Evolutionary conservation across 2,888 invertebrate genomes (phyloP), one percentile per base, ranked within the genome.

Genomic region (Stomorhina lunata): DNA sequence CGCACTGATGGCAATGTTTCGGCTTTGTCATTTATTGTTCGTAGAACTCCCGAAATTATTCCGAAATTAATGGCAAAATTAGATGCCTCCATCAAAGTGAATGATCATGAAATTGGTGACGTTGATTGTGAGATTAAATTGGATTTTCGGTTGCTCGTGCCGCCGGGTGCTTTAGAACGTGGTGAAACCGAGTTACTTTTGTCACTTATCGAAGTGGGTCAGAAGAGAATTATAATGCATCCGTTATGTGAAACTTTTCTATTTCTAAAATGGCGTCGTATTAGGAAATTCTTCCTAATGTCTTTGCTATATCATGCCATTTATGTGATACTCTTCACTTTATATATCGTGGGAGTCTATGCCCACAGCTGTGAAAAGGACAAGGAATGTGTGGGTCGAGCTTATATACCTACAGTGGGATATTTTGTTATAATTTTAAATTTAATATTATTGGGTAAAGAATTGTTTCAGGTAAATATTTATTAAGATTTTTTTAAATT

Each of bases 161-260:
- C 95, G 65, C 88, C 88, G 10, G 87, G 89, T 0, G 86, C 90
- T 0, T 86, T 93, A 50, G 92, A 93, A 4, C 92, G 94, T 69
- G 94, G 95, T 4, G 95, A 96, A 90, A 94, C 95, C 0, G 95
- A 94, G 86, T 91, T 95, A 25, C 90, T 96, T 22, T 88, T 95
- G 25, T 93, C 95, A 45, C 94, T 95, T 86, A 94, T 95, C 59
- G 95, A 96, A 92, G 96, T 96, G 1, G 96, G 96, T 1, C 95
- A 95, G 84, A 94, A 95, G 86, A 94, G 95, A 68, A 92, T 96
- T 7, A 90, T 97, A 2, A 95, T 96, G 89, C 97, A 97, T 91
- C 96, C 97, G 0, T 92, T 97, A 0, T 96, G 95, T 84, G 96
- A 96, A 90, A 96, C 96, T 2, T 97, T 97, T 88, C 92, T 97